Evolutionary conservation across 2,888 invertebrate genomes (phyloP).

Genomic region (Cylloceria caligata): DNA sequence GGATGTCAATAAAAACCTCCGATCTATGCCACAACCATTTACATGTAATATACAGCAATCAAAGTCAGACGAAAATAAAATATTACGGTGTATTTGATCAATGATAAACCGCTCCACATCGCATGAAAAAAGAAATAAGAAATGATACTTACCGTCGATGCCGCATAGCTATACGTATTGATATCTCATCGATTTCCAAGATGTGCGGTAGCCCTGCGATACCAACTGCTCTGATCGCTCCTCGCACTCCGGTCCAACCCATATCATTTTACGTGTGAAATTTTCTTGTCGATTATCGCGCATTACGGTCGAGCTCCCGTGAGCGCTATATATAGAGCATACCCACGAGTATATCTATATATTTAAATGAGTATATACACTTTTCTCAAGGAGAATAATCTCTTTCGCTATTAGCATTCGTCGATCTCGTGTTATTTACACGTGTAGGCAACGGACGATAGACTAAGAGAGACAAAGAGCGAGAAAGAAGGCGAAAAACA

Average conservation of each 20-base stretch:
- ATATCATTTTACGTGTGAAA: constrained; percentile 70
- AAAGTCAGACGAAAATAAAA: constrained; percentile 53
- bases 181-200: constrained; percentile 7
- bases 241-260: constrained; percentile 20
- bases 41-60: constrained; percentile 23
- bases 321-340: constrained; percentile 59
- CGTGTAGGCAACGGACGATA: constrained; percentile 69
- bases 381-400: constrained; percentile 42
- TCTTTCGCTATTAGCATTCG: constrained; percentile 74
- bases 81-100: constrained; percentile 50
- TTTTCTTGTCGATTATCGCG: constrained; percentile 72
- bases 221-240: constrained; percentile 29
- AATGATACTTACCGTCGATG: constrained; percentile 6
- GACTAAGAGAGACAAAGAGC: constrained; percentile 49
- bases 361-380: constrained; percentile 4
- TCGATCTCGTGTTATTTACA: constrained; percentile 79
- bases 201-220: constrained; percentile 43
- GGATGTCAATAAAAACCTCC: constrained; percentile 25
- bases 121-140: constrained; percentile 22
- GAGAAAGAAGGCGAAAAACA: constrained; percentile 27
- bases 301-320: constrained; percentile 72
- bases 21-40: constrained; percentile 41
- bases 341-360: constrained; percentile 20
- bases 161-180: constrained; percentile 22
- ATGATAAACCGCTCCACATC: constrained; percentile 49